phyloP scores from a whole-genome alignment of 2,797 vertebrate genomes.

The Orientallactaga sibirica region DNA sequence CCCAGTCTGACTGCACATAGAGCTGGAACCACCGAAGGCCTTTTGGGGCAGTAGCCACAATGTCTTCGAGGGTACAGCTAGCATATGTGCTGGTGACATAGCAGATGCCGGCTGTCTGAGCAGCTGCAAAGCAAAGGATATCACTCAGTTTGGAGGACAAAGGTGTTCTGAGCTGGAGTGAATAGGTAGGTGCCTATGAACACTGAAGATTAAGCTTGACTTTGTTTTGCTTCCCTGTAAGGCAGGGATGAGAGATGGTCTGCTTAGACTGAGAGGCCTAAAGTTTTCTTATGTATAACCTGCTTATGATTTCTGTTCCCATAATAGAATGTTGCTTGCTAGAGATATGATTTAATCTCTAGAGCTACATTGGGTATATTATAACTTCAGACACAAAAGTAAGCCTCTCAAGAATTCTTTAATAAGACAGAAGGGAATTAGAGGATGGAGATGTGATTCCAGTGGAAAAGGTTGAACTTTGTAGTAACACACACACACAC shows the following conservation, averaged over 20 bases:
- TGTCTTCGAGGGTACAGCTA: constrained; percentile 95
- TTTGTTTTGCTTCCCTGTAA: not conserved
- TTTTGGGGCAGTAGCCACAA: constrained; percentile 89
- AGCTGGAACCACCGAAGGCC: constrained; percentile 97
- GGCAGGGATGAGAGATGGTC: not conserved
- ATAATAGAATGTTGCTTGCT: not conserved
- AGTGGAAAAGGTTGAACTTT: not conserved
- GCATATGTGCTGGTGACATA: constrained; percentile 95
- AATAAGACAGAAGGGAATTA: not conserved
- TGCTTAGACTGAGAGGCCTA: not conserved
- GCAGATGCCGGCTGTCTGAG: constrained; percentile 91
- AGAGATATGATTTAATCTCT: not conserved
- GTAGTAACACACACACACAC: not conserved
- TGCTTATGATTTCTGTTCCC: not conserved
- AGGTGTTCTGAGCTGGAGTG: not conserved
- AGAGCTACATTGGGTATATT: not conserved
- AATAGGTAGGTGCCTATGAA: not conserved
- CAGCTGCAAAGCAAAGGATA: constrained; percentile 87
- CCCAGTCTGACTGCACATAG: constrained; percentile 93
- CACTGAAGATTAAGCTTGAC: not conserved
- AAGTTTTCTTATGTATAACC: not conserved
- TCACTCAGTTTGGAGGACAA: not conserved
- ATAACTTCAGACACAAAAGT: not conserved
- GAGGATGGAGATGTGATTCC: not conserved
- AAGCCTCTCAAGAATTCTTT: not conserved